A percentile compares a stretch with the other conserved stretches of the same genome.
Conservation (phyloP, 2,888 invertebrate genomes). For the Eurytoma adleriae region DNA sequence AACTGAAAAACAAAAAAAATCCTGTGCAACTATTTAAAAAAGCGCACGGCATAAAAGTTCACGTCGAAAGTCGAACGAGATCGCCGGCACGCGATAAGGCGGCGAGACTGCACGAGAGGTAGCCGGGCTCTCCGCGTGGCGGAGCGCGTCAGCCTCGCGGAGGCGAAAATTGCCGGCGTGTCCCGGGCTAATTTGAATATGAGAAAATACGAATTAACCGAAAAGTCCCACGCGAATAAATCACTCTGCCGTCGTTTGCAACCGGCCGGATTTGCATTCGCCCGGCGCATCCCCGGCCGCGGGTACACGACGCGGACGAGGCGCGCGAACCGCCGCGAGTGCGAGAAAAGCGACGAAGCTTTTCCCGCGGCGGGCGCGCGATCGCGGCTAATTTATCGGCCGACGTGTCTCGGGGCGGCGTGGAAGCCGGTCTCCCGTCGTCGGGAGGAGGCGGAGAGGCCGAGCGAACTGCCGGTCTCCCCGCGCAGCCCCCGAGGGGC, state of each 20-base stretch:
- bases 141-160: background rate
- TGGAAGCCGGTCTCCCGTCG: constrained; percentile 12
- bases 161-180: constrained; percentile 33
- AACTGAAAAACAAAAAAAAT: background rate
- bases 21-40: too few relatives aligned
- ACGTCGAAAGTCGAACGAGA: constrained; percentile 8
- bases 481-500: constrained; percentile 27
- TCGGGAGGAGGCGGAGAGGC: background rate
- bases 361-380: constrained; percentile 3
- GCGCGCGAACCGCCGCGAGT: background rate
- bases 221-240: constrained; percentile 45
- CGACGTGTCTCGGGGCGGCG: background rate
- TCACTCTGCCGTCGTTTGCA: constrained; percentile 38
- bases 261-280: constrained; percentile 40
- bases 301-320: background rate
- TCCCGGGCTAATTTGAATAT: constrained; percentile 36
- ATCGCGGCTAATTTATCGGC: background rate
- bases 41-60: too few relatives aligned
- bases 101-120: background rate
- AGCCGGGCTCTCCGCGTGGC: too few relatives aligned
- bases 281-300: background rate
- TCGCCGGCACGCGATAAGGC: constrained; percentile 10
- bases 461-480: constrained; percentile 27
- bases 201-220: constrained; percentile 37
- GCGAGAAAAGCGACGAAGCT: background rate